Base-by-base conservation (phyloP, 2,888 invertebrate species). In the Agonopterix subpropinquella region DNA sequence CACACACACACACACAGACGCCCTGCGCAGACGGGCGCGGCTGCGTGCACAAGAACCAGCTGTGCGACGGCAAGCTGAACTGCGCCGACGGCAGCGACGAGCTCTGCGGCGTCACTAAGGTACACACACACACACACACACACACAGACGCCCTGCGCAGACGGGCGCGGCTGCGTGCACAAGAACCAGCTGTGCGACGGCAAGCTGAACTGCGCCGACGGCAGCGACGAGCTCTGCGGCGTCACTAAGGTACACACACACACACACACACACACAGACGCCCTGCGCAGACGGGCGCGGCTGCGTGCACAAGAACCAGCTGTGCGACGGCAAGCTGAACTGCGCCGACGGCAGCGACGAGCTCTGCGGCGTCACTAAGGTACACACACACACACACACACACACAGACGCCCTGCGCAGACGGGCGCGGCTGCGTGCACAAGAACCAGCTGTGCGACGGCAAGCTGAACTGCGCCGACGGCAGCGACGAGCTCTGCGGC, bases 61-160 rank as follows among this genome's bases (percentile, higher is more conserved):
- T 92, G n/a, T 97, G 97, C 77, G 96, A 96, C 75, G 92, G 92
- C 0, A 13, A 94, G 15, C 9, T 1, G 8, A 42, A 96, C 75
- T 96, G 96, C 65, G 66, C 73, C 0, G 92, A 93, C 58, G 87
- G 87, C n/a, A 93, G 93, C 11, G 96, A 97, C 70, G 96, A 96
- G 82, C 59, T 74, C 47, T 89, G 87, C 52, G 63, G 86, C 36
- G 39, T n/a, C n/a, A 28, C 28, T 28, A 28, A 28, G 28, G 28
- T 28, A 28, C 28, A n/a, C 28, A 28, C 28, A 28, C 7, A 28
- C 5, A 28, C n/a, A n/a, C n/a, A n/a, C n/a, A n/a, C n/a, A n/a
- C n/a, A n/a, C n/a, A n/a, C n/a, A 91, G 57, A 91, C 91, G 64
- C 89, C 89, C 41, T 95, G 95, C 74, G 81, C 84, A 3, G 77